Conservation (phyloP, 1,140 invertebrate species). For the Brachionus koreanus region DNA sequence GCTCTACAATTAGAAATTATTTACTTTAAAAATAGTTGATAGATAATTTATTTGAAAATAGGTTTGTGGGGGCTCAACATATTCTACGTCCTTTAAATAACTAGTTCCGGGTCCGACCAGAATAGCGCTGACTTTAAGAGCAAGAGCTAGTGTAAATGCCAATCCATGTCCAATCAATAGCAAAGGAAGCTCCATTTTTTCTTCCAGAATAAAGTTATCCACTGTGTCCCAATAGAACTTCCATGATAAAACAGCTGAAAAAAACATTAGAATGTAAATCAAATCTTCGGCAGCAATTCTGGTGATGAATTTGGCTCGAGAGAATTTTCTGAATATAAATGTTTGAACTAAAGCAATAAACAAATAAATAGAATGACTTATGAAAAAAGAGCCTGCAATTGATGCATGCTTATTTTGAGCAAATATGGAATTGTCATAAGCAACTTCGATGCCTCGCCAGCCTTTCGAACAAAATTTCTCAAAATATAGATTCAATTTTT, state of each 20-base stretch:
- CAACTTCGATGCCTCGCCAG: conserved; percentile 11
- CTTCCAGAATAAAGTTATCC: not conserved
- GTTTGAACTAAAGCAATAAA: conserved; percentile 14
- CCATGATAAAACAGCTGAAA: conserved; percentile 38
- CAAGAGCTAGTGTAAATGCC: not conserved
- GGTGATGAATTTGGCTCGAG: not conserved
- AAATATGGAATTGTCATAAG: conserved; percentile 27
- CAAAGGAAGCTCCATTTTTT: not conserved
- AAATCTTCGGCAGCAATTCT: conserved; percentile 7
- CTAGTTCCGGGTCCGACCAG: conserved; percentile 36
- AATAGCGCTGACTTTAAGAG: conserved; percentile 29
- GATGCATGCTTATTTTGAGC: not conserved
- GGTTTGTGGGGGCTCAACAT: not conserved
- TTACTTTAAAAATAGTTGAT: conserved; percentile 38
- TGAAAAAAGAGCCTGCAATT: conserved; percentile 7
- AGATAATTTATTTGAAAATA: conserved; percentile 43
- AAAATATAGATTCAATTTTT: not conserved
- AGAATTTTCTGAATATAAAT: conserved; percentile 26
- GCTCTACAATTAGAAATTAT: not conserved
- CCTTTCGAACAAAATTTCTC: not conserved
- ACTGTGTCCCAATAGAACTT: conserved; percentile 25
- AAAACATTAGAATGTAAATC: conserved; percentile 37
- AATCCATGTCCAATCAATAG: not conserved
- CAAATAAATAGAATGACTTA: conserved; percentile 28
- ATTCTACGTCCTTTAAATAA: conserved; percentile 34